These are phyloP conservation scores for Drosophila barbarae DNA, from an alignment of 2,888 invertebrate species.

Conservation along the genomic window DNA sequence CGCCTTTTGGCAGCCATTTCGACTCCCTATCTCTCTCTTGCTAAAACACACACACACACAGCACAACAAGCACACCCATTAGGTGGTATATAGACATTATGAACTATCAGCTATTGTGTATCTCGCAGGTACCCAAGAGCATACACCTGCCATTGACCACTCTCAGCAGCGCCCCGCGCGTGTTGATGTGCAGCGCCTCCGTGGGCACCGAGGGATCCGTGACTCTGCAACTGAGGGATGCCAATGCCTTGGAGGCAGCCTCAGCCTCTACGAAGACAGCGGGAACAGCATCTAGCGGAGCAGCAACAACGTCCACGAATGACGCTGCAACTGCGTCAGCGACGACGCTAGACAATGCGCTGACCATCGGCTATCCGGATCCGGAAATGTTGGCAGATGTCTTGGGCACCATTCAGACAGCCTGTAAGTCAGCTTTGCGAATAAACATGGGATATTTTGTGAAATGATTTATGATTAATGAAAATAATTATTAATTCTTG, in stretches of 20 bases:
- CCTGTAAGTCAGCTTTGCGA: constrained; percentile 74
- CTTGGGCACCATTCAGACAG: constrained; percentile 84
- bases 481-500: background rate
- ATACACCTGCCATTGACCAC: constrained; percentile 79
- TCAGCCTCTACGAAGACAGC: constrained; percentile 16
- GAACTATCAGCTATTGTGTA: constrained; percentile 46
- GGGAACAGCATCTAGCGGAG: constrained; percentile 3
- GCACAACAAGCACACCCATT: background rate
- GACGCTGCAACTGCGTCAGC: constrained; percentile 51
- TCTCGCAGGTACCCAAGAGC: constrained; percentile 78
- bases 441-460: background rate
- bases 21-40: constrained; percentile 11
- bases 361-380: constrained; percentile 87
- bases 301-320: constrained; percentile 43
- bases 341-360: constrained; percentile 82
- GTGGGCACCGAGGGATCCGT: constrained; percentile 80
- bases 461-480: background rate
- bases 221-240: constrained; percentile 79
- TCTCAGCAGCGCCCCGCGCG: constrained; percentile 75
- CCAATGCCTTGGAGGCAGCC: constrained; percentile 62
- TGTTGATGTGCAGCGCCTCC: constrained; percentile 80
- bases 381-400: constrained; percentile 87
- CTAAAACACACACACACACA: constrained; percentile 6
- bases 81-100: constrained; percentile 8
- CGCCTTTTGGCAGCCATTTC: constrained; percentile 58